These are phyloP conservation scores for Zaprionus taronus DNA, from an alignment of 1,140 invertebrate species.

Conservation along the genomic window DNA sequence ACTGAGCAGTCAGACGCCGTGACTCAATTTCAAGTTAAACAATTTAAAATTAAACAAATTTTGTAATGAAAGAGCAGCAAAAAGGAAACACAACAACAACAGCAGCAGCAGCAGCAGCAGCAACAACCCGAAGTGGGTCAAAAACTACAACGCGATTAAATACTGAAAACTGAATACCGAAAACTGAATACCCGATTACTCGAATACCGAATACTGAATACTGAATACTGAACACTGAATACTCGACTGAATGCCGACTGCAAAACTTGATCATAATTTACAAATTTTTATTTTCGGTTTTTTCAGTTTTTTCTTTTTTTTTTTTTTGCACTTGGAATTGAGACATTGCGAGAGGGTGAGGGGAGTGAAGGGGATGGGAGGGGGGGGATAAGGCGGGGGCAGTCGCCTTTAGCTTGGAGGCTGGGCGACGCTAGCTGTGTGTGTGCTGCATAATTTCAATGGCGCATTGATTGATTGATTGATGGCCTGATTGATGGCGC, in stretches of 20 bases:
- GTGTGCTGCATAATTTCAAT: conserved; percentile 61
- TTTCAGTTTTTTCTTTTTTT: conserved; percentile 22
- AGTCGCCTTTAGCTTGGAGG: conserved; percentile 21
- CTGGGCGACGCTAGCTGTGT: conserved; percentile 5
- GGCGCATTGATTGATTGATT: conserved; percentile 58
- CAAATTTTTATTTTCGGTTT: conserved; percentile 50
- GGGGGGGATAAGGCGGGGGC: conserved; percentile 12
- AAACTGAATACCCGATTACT: conserved; percentile 17
- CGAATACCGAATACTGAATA: conserved; percentile 39
- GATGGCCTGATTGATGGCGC: conserved; percentile 21
- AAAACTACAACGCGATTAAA: conserved; percentile 64
- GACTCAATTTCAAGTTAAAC: conserved; percentile 81
- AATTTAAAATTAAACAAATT: conserved; percentile 78
- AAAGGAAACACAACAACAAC: conserved; percentile 49
- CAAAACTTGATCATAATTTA: conserved; percentile 66
- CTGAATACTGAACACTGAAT: conserved; percentile 34
- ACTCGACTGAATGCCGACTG: conserved; percentile 22
- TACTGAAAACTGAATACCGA: conserved; percentile 38
- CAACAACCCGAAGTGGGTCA: conserved; percentile 64
- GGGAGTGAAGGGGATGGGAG: not conserved
- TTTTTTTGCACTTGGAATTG: conserved; percentile 37
- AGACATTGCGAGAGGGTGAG: conserved; percentile 24
- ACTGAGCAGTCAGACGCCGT: conserved; percentile 45
- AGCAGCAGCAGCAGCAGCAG: conserved; percentile 14
- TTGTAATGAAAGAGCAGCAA: conserved; percentile 73